phyloP scores from a whole-genome alignment of 2,888 invertebrate genomes.

The Lasioglossum leucozonium region DNA sequence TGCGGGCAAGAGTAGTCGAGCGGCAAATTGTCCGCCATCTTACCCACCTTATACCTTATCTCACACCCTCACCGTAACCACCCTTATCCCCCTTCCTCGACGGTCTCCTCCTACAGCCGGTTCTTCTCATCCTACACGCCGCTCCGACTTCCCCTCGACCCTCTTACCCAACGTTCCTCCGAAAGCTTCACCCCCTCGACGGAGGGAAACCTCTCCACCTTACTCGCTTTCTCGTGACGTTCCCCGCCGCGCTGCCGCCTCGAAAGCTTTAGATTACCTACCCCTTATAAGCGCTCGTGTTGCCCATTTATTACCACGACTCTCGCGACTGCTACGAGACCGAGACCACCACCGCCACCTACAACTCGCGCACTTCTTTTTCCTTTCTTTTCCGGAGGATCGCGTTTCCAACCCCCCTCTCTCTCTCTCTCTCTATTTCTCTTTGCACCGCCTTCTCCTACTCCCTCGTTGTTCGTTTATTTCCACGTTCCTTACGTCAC shows the following conservation, averaged over 20 bases:
- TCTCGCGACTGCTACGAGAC: constrained; percentile 77
- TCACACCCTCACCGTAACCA: constrained; percentile 77
- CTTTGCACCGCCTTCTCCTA: constrained; percentile 4
- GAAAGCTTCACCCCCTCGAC: constrained; percentile 13
- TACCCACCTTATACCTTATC: constrained; percentile 84
- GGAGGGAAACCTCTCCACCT: constrained; percentile 50
- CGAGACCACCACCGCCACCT: constrained; percentile 64
- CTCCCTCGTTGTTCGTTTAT: constrained; percentile 48
- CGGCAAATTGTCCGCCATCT: constrained; percentile 85
- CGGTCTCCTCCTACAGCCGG: constrained; percentile 63
- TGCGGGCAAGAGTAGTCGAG: constrained; percentile 84
- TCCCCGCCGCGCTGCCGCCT: constrained; percentile 72
- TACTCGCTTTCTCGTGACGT: constrained; percentile 55
- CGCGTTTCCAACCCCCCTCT: background rate
- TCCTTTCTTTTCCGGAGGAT: constrained; percentile 34
- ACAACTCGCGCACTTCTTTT: constrained; percentile 48
- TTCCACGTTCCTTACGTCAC: constrained; percentile 48
- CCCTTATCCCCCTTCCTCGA: constrained; percentile 70
- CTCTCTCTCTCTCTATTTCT: background rate
- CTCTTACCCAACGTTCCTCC: constrained; percentile 50
- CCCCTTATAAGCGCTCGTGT: constrained; percentile 84
- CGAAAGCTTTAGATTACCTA: constrained; percentile 83
- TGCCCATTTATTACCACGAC: constrained; percentile 84
- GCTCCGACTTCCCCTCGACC: constrained; percentile 43
- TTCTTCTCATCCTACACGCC: constrained; percentile 61